phyloP scores from a whole-genome alignment of 2,797 vertebrate genomes.

The Lutra lutra region DNA sequence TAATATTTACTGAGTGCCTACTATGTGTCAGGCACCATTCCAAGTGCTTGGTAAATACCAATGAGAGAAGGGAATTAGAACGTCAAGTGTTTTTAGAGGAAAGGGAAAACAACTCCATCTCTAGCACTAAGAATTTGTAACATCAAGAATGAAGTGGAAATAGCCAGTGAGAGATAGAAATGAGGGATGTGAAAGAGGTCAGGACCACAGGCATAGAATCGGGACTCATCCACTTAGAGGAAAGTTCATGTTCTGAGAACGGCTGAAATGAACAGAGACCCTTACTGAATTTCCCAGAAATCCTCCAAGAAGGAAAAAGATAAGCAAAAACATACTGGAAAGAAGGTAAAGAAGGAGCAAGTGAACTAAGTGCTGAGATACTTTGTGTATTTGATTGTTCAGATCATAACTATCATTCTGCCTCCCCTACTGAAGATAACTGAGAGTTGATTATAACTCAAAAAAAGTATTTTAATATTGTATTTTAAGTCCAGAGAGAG shows the following conservation, averaged over 20 bases:
- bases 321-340: background rate
- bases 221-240: background rate
- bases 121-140: background rate
- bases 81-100: background rate
- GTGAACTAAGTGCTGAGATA: background rate
- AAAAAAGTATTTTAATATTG: constrained; percentile 59
- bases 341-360: background rate
- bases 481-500: constrained; percentile 47
- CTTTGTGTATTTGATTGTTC: background rate
- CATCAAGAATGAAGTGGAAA: background rate
- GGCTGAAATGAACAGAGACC: background rate
- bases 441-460: constrained; percentile 38
- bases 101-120: background rate
- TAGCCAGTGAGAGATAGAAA: background rate
- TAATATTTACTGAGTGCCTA: background rate
- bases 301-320: background rate
- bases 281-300: background rate
- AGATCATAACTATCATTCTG: background rate
- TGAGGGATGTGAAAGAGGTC: background rate
- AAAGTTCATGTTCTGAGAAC: background rate
- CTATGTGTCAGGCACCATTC: background rate
- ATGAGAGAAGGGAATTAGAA: background rate
- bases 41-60: background rate
- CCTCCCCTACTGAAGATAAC: background rate
- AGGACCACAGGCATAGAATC: background rate